Conservation (phyloP, 1,140 invertebrate genomes). For the Heliconius himera region DNA sequence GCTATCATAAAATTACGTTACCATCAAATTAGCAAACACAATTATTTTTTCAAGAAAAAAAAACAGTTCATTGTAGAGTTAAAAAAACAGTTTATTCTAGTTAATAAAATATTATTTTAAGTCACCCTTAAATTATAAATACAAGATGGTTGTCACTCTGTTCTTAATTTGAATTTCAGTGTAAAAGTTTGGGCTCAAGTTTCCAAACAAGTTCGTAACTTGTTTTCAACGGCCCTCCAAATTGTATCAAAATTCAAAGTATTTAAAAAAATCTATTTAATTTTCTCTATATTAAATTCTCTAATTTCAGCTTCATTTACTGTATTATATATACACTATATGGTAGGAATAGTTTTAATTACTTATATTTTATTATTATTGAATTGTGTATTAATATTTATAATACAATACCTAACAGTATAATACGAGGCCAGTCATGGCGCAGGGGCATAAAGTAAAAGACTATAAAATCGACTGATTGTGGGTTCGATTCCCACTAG, state of each 20-base stretch:
- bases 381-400: background rate
- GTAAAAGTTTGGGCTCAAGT: slow-evolving; percentile 19
- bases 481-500: no score
- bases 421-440: no score
- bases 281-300: background rate
- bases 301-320: background rate
- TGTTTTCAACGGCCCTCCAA: slow-evolving; percentile 19
- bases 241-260: slow-evolving; percentile 22
- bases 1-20: background rate
- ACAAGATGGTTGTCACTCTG: slow-evolving; percentile 17
- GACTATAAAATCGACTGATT: no score
- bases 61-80: background rate
- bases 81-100: background rate
- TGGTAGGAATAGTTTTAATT: background rate
- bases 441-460: no score
- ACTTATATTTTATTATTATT: background rate
- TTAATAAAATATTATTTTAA: background rate
- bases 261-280: slow-evolving; percentile 23
- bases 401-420: background rate
- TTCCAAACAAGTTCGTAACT: slow-evolving; percentile 22
- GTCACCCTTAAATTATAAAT: slow-evolving; percentile 10
- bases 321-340: background rate
- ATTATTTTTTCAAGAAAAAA: no score
- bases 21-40: background rate
- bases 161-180: slow-evolving; percentile 18